Percentiles rank a stretch among this genome's conserved stretches.
Evolutionary conservation across 2,113 vertebrate species (phyloP).

Genomic region (Pachyramphus minor): DNA sequence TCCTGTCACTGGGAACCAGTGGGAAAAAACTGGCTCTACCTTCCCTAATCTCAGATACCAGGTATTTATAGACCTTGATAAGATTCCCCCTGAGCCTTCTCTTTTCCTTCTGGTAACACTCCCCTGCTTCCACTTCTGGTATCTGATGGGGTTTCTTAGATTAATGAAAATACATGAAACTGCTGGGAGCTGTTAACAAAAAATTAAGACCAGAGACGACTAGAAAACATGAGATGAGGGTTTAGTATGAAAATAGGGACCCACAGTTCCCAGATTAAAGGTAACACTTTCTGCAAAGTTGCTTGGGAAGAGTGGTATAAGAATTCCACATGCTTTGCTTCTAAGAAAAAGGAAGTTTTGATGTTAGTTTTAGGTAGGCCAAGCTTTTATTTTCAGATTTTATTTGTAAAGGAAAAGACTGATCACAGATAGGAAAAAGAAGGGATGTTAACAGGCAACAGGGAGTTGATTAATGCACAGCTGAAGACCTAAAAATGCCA

Average conservation of each 20-base stretch:
- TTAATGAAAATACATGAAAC: background rate
- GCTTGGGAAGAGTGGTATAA: background rate
- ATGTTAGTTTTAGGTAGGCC: background rate
- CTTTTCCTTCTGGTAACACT: background rate
- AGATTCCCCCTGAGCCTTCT: background rate
- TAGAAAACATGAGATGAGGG: background rate
- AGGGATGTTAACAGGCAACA: slow-evolving; percentile 36
- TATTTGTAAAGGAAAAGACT: slow-evolving; percentile 5
- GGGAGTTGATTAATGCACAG: slow-evolving; percentile 64
- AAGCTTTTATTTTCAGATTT: slow-evolving; percentile 34
- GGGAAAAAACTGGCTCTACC: background rate
- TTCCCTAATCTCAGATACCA: background rate
- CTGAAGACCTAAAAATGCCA: slow-evolving; percentile 51
- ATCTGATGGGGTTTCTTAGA: background rate
- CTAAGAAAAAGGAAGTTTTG: background rate
- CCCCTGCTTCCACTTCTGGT: background rate
- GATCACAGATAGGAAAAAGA: slow-evolving; percentile 30
- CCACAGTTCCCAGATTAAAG: background rate
- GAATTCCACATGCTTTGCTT: background rate
- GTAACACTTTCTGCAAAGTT: background rate
- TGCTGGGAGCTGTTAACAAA: background rate
- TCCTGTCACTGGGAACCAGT: background rate
- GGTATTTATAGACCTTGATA: background rate
- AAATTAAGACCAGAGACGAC: background rate
- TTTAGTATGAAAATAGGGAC: background rate